Conservation (phyloP, 37 sponge, comb jelly and placozoan genomes). For the Ephydatia muelleri region DNA sequence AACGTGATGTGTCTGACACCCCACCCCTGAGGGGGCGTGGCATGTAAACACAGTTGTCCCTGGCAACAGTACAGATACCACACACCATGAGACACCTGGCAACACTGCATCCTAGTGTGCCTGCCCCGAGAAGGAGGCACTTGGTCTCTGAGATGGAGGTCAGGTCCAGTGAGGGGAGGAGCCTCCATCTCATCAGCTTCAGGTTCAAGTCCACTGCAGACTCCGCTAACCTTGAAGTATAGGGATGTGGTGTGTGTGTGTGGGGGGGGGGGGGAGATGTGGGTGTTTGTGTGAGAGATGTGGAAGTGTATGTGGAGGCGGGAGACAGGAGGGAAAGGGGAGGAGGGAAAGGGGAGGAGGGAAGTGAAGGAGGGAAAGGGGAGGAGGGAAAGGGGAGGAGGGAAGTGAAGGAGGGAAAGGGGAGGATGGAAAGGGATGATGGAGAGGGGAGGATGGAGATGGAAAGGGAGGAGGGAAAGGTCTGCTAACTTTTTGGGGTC, state of each 20-base stretch:
- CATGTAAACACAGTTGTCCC: background rate
- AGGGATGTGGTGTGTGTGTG: conserved; percentile 14
- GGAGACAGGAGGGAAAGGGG: no score
- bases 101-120: conserved; percentile 97
- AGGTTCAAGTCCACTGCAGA: conserved; percentile 95
- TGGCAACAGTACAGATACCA: background rate
- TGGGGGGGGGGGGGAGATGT: background rate
- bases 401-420: background rate
- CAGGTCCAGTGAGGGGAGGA: conserved; percentile 88
- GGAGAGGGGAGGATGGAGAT: background rate
- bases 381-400: no score
- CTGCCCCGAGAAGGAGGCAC: conserved; percentile 91
- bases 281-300: background rate
- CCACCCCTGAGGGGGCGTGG: conserved; percentile 79
- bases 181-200: conserved; percentile 96
- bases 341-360: no score
- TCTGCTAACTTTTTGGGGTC: conserved; percentile 82
- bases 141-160: conserved; percentile 58
- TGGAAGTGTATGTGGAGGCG: background rate
- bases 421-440: background rate
- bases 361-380: no score
- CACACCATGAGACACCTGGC: conserved; percentile 89
- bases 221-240: conserved; percentile 78
- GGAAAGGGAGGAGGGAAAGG: background rate
- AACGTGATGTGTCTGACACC: conserved; percentile 88